Evolutionary conservation across 2,113 vertebrate genomes (phyloP).

Genomic region (Grammomys dolichurus): DNA sequence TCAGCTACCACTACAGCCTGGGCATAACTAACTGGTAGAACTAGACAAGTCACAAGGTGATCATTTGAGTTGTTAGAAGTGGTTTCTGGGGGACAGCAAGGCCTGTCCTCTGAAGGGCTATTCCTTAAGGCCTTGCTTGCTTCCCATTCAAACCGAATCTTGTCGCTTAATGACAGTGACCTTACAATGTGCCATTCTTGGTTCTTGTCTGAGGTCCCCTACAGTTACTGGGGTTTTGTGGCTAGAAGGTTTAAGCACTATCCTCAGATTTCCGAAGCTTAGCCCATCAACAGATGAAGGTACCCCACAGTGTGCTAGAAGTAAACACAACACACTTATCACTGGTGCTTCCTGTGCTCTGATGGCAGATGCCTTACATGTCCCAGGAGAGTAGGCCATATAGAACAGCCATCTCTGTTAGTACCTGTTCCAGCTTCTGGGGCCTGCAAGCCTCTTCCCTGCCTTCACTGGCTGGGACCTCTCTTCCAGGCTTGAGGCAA

Average conservation of each 20-base stretch:
- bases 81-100: not conserved
- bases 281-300: not conserved
- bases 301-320: not conserved
- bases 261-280: not conserved
- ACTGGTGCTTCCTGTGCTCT: not conserved
- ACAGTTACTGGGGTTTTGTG: not conserved
- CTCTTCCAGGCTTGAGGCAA: not conserved
- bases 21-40: not conserved
- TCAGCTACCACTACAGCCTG: not conserved
- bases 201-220: not conserved
- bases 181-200: not conserved
- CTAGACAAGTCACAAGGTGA: not conserved
- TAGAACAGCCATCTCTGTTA: not conserved
- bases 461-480: not conserved
- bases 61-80: not conserved
- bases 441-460: not conserved
- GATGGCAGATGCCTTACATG: not conserved
- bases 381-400: not conserved
- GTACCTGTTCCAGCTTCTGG: not conserved
- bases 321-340: no score
- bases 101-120: not conserved
- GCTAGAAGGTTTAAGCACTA: not conserved
- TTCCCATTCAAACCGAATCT: not conserved
- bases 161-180: no score
- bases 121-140: not conserved